Percentiles rank a stretch among this genome's conserved stretches.
phyloP scores from a whole-genome alignment of 2,113 vertebrate genomes.

The Pterophyllum scalare region DNA sequence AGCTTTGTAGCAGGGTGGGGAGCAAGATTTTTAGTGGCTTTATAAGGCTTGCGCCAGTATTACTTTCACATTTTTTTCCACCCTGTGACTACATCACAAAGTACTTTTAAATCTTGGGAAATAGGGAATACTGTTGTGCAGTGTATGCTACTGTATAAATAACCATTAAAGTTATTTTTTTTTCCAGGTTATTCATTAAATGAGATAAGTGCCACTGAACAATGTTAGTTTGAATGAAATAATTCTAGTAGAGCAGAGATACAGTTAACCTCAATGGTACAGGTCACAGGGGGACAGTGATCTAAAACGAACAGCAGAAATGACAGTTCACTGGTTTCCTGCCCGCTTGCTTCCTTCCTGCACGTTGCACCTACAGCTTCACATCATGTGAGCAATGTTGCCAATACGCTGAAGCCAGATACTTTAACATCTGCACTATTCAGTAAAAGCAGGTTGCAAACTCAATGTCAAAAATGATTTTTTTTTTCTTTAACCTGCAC shows the following conservation, averaged over 20 bases:
- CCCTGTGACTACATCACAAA: background rate
- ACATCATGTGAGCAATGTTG: background rate
- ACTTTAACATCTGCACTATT: background rate
- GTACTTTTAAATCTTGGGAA: background rate
- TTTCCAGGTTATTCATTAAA: background rate
- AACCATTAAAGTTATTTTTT: too few relatives aligned
- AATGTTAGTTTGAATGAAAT: background rate
- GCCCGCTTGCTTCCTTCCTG: conserved; percentile 42
- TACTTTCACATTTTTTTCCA: background rate
- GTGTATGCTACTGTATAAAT: background rate
- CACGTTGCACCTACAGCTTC: background rate
- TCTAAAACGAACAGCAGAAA: conserved; percentile 17
- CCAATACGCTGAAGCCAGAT: background rate
- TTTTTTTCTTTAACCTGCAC: background rate
- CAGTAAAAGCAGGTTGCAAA: background rate
- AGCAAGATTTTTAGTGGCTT: background rate
- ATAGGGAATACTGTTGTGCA: background rate
- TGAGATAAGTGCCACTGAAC: background rate
- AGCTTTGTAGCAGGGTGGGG: background rate
- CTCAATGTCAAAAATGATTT: too few relatives aligned
- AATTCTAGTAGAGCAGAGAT: background rate
- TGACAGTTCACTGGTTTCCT: conserved; percentile 46
- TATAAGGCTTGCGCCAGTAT: background rate
- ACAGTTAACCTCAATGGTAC: background rate
- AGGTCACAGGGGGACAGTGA: background rate